These are phyloP conservation scores for Thereva unica DNA, from an alignment of 2,888 invertebrate genomes.

Conservation along the genomic window DNA sequence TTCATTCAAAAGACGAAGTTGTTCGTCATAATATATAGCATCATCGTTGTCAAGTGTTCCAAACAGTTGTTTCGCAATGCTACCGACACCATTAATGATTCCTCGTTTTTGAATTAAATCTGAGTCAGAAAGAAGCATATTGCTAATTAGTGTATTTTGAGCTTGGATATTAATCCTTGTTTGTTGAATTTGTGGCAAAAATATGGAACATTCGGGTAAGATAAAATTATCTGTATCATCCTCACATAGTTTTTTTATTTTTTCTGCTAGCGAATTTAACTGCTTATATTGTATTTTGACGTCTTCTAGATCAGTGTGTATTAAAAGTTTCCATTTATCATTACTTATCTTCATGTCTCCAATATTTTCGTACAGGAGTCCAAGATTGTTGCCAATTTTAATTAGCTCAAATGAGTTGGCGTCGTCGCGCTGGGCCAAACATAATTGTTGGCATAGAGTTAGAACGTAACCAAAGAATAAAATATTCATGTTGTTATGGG, in stretches of 20 bases:
- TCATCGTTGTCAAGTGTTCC: not conserved
- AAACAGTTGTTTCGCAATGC: not conserved
- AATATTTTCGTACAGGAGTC: not conserved
- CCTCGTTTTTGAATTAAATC: not conserved
- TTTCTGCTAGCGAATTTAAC: not conserved
- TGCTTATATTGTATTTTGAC: not conserved
- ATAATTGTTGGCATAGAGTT: not conserved
- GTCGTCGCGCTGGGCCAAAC: not conserved
- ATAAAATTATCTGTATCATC: not conserved
- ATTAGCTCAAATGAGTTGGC: not conserved
- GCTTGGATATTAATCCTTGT: not conserved
- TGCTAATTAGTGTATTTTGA: slow-evolving; percentile 2
- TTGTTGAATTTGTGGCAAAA: not conserved
- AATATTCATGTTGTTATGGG: not conserved
- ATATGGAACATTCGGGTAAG: not conserved
- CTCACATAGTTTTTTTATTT: not conserved
- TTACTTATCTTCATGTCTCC: not conserved
- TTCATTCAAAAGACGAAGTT: not conserved
- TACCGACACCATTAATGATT: not conserved
- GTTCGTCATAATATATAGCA: slow-evolving; percentile 8
- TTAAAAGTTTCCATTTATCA: slow-evolving; percentile 7
- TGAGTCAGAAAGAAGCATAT: not conserved
- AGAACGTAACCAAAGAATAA: not conserved
- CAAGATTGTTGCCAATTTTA: not conserved
- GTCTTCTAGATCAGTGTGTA: not conserved